Percentiles rank a stretch among this genome's conserved stretches.
phyloP scores from a whole-genome alignment of 2,113 vertebrate genomes.

The Merops nubicus region DNA sequence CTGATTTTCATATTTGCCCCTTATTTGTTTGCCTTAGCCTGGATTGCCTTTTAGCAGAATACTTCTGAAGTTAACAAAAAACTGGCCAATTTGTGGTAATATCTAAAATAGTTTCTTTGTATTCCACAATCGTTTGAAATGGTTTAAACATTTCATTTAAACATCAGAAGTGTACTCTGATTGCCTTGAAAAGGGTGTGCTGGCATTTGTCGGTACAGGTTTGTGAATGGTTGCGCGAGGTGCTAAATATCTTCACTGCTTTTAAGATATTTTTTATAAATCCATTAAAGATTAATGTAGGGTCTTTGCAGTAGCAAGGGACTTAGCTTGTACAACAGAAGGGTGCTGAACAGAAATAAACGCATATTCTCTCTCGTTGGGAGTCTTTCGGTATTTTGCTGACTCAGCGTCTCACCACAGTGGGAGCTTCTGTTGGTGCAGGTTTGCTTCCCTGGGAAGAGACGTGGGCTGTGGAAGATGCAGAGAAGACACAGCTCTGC shows the following conservation, averaged over 20 bases:
- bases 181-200: neutral
- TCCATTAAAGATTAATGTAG: neutral
- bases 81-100: neutral
- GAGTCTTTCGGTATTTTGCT: neutral
- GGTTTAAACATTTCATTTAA: neutral
- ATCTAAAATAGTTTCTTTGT: neutral
- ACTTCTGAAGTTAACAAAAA: neutral
- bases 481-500: neutral
- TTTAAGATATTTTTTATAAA: neutral
- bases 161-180: neutral
- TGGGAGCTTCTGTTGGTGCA: neutral
- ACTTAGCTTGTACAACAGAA: neutral
- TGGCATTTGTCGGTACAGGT: neutral
- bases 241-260: neutral
- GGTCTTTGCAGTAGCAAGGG: neutral
- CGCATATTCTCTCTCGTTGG: rapidly evolving
- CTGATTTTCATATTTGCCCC: neutral
- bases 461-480: neutral
- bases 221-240: neutral
- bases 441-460: neutral
- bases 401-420: neutral
- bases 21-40: neutral
- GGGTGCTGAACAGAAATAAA: neutral
- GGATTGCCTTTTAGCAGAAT: neutral
- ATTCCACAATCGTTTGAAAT: neutral